Conservation (phyloP, 2,797 vertebrate species). For the Pipistrellus kuhlii region DNA sequence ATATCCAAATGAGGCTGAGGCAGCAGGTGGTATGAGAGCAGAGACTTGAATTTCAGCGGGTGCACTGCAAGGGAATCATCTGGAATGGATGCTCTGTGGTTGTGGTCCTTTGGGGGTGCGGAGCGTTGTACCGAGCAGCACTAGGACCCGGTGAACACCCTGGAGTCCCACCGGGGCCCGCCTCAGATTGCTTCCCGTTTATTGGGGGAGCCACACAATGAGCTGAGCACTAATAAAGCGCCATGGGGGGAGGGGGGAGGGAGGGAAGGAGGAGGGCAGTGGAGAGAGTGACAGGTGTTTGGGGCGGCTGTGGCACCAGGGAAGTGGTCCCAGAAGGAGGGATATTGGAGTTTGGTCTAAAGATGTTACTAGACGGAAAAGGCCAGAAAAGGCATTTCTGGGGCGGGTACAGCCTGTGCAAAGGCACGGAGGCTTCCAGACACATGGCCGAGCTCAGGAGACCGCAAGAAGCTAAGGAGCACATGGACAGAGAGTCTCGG, state of each 20-base stretch:
- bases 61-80: neutral
- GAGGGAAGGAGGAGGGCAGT: neutral
- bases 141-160: neutral
- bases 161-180: neutral
- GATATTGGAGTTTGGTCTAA: neutral
- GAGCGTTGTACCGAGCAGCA: neutral
- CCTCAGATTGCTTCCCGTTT: neutral
- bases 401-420: too few relatives aligned
- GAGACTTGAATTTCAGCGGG: neutral
- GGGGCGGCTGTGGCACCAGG: neutral
- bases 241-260: too few relatives aligned
- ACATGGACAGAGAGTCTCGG: neutral
- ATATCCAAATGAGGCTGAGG: conserved; percentile 13
- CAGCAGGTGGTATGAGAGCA: neutral
- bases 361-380: neutral
- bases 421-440: neutral
- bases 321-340: neutral
- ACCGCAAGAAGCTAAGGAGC: neutral
- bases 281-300: neutral
- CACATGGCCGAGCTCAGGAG: neutral
- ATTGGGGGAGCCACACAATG: neutral
- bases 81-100: neutral
- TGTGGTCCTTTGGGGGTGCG: neutral
- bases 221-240: neutral
- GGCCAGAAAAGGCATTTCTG: neutral